Evolutionary conservation across 2,113 vertebrate genomes (phyloP).

Genomic region (Phasianus colchicus): DNA sequence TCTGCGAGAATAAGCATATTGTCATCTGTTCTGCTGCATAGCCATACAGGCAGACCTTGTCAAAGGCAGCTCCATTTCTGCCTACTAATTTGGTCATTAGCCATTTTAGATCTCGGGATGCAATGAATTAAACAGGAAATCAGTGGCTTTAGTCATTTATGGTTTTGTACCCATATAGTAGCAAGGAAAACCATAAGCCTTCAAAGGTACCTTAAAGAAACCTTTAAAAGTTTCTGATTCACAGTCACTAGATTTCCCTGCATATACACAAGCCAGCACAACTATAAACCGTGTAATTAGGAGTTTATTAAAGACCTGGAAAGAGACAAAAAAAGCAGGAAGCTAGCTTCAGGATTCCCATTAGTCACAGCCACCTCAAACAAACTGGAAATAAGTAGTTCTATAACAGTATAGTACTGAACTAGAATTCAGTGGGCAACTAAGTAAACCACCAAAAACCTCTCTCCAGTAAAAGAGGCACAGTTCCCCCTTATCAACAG

Average conservation of each 20-base stretch:
- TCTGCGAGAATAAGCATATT: not conserved
- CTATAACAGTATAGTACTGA: not conserved
- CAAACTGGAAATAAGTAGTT: not conserved
- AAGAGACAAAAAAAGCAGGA: not conserved
- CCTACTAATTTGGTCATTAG: not conserved
- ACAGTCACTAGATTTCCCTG: not conserved
- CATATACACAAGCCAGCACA: not conserved
- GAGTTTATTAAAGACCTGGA: constrained; percentile 4
- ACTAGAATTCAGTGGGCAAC: not conserved
- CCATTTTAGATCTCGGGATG: not conserved
- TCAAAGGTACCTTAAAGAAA: not conserved
- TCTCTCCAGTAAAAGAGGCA: not conserved
- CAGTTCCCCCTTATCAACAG: not conserved
- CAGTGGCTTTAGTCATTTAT: not conserved
- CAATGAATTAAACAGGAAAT: not conserved
- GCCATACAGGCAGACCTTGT: not conserved
- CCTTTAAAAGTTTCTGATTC: not conserved
- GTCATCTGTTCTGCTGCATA: not conserved
- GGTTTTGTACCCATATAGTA: not conserved
- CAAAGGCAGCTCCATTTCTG: not conserved
- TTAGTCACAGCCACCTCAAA: not conserved
- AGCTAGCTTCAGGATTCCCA: not conserved
- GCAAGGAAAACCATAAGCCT: not conserved
- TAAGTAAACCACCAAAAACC: not conserved
- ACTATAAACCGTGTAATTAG: not conserved